Evolutionary conservation across 2,113 vertebrate genomes (phyloP), one percentile per base, ranked within the genome.

Genomic region (Pteronura brasiliensis): DNA sequence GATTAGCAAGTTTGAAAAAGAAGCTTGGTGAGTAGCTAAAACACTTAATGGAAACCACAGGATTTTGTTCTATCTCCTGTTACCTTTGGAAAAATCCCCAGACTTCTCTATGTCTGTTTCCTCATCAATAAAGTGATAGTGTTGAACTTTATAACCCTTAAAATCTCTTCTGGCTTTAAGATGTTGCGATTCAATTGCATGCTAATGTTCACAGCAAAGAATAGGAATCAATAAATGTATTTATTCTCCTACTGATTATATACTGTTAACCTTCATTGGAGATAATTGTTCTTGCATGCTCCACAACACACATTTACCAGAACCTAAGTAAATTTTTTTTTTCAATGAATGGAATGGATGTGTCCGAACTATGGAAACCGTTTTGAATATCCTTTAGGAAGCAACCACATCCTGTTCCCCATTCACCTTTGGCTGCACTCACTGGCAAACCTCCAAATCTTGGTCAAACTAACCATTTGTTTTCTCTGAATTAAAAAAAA

Each of bases 141-240:
- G 49, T 88, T 94, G 90, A 97, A 83, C 52, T 97, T 92, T 67
- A 90, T 84, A 92, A 74, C 67, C 72, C 74, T 92, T 95, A 88
- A 84, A 96, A 93, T 94, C 27, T 97, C 86, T 81, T 93, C 34
- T 97, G 90, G 63, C 29, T 93, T 14, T 87, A 57, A 90, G 94
- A 92, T 84, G 80, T 11, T 86, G 55, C 80, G 92, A 97, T 93
- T 93, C 97, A 95, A 77, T 90, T 92, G 79, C 23, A 95, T 27
- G 15, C 72, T 86, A 91, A 96, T 95, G 61, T 92, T 69, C 83
- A 96, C 20, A 95, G 55, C 52, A 90, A 92, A 90, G 61, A 92
- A 93, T 21, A 93, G 49, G 34, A 90, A 97, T 97, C 95, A 96
- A 96, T 97, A 97, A 71, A 84, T 89, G 34, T 96, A 92, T 97